Conservation (phyloP, 2,797 vertebrate genomes). For the Xenentodon cancila region DNA sequence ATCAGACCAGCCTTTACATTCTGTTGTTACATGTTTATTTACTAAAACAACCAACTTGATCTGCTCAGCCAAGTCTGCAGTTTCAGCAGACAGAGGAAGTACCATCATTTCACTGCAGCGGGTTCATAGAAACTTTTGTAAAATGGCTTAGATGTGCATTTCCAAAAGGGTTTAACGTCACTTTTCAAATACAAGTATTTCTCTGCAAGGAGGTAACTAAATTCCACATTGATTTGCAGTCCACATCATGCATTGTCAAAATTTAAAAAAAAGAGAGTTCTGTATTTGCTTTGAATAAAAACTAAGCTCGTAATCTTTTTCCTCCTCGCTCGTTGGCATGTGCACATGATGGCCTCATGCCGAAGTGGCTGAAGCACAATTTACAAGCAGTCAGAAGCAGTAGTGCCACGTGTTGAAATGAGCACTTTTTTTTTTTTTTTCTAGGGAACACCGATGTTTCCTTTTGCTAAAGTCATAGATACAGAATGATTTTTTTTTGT, state of each 20-base stretch:
- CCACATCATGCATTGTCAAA: conserved; percentile 77
- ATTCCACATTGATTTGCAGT: conserved; percentile 74
- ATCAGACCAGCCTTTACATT: conserved; percentile 63
- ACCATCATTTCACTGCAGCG: background rate
- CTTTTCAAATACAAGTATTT: conserved; percentile 24
- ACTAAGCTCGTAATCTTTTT: conserved; percentile 71
- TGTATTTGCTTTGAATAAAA: conserved; percentile 60
- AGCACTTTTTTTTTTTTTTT: conserved; percentile 69
- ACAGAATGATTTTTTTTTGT: conserved; percentile 14
- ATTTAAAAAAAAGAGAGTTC: conserved; percentile 19
- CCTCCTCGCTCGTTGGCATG: conserved; percentile 68
- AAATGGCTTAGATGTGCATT: conserved; percentile 71
- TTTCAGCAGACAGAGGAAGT: conserved; percentile 13
- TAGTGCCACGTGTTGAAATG: conserved; percentile 54
- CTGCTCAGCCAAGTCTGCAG: conserved; percentile 13
- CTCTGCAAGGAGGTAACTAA: conserved; percentile 82
- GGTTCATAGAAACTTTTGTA: conserved; percentile 28
- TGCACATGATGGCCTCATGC: conserved; percentile 48
- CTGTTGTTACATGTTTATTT: conserved; percentile 20
- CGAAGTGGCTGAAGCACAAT: conserved; percentile 73
- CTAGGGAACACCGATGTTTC: conserved; percentile 44
- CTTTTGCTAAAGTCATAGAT: conserved; percentile 28
- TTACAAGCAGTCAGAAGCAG: conserved; percentile 58
- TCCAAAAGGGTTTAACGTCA: conserved; percentile 65
- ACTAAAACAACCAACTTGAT: conserved; percentile 27